phyloP scores from a whole-genome alignment of 2,797 vertebrate species.

The Threskiornis aethiopicus region DNA sequence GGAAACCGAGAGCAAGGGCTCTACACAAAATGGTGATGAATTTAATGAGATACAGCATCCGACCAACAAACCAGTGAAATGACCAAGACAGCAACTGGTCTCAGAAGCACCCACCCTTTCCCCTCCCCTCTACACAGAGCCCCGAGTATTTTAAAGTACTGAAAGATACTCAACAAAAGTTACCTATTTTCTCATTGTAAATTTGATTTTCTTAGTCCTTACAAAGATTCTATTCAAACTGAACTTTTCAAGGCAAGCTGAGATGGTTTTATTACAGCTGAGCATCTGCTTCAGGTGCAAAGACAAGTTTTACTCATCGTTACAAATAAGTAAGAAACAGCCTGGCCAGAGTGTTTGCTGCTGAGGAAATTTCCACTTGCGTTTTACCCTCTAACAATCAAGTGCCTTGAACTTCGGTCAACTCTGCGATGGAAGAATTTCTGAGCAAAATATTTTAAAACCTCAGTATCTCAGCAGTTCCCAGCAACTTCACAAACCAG shows the following conservation, averaged over 20 bases:
- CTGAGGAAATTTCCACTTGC: neutral
- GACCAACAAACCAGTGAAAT: neutral
- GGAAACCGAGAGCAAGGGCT: neutral
- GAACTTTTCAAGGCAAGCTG: neutral
- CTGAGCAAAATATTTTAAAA: neutral
- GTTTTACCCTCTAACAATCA: neutral
- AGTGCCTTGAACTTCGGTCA: neutral
- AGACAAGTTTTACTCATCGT: neutral
- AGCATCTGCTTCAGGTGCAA: neutral
- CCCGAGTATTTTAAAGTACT: neutral
- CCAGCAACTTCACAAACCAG: neutral
- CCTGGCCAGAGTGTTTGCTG: fast-evolving
- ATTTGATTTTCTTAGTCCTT: neutral
- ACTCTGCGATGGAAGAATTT: neutral
- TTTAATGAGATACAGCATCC: neutral
- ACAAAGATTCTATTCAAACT: neutral
- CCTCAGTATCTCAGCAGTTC: neutral
- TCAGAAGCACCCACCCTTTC: neutral
- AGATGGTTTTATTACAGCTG: neutral
- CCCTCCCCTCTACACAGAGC: neutral
- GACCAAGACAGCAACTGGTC: fast-evolving
- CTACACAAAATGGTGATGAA: neutral
- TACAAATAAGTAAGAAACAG: neutral
- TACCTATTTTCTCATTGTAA: neutral
- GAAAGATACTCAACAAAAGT: neutral